Percentiles rank a stretch among this genome's conserved stretches.
Evolutionary conservation across 2,797 vertebrate species (phyloP).

Genomic region (Epinephelus coioides): DNA sequence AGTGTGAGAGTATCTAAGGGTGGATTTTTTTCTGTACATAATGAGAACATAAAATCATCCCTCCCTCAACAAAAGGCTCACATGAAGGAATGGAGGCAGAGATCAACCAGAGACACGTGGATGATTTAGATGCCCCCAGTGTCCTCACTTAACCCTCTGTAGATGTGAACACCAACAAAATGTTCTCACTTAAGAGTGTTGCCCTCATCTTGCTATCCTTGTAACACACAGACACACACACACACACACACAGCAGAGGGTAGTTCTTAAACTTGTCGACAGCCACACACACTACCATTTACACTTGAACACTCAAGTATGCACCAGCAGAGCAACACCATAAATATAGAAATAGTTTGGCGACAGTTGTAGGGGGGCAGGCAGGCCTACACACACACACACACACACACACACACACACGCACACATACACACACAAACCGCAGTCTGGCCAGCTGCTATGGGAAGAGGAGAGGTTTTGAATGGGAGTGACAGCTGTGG

Average conservation of each 20-base stretch:
- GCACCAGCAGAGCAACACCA: slow-evolving; percentile 58
- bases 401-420: slow-evolving; percentile 43
- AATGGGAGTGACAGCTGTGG: slow-evolving; percentile 84
- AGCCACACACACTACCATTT: slow-evolving; percentile 65
- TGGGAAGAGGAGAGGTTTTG: slow-evolving; percentile 68
- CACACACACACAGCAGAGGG: slow-evolving; percentile 11
- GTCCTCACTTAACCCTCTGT: slow-evolving; percentile 59
- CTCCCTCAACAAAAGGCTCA: slow-evolving; percentile 8
- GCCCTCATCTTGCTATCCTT: slow-evolving; percentile 9
- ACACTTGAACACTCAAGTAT: slow-evolving; percentile 65
- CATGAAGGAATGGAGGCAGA: slow-evolving; percentile 24
- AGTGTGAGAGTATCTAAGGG: neutral
- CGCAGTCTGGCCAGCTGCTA: slow-evolving; percentile 77
- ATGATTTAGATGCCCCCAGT: slow-evolving; percentile 46
- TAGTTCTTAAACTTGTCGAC: slow-evolving; percentile 59
- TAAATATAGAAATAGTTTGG: slow-evolving; percentile 78
- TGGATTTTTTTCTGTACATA: neutral
- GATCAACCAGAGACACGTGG: slow-evolving; percentile 30
- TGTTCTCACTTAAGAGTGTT: slow-evolving; percentile 48
- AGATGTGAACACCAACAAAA: slow-evolving; percentile 22
- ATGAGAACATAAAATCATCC: neutral
- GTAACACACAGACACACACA: slow-evolving; percentile 7
- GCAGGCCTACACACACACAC: slow-evolving; percentile 35
- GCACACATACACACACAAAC: slow-evolving; percentile 37
- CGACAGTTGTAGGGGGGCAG: slow-evolving; percentile 68